phyloP scores from a whole-genome alignment of 2,888 invertebrate genomes.

The Scaptomyza tumidula region DNA sequence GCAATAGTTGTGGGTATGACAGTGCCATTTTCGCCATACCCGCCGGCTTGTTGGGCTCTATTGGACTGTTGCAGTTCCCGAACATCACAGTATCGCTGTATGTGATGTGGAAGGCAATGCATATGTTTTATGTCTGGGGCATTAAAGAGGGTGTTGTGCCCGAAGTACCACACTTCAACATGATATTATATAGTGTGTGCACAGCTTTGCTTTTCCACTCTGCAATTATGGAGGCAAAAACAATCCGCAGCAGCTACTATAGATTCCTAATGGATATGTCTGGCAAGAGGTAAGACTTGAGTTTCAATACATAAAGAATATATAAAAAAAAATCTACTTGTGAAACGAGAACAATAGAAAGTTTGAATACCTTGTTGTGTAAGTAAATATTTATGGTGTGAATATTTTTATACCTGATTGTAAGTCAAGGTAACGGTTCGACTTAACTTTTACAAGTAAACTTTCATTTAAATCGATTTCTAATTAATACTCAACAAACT shows the following conservation, averaged over 20 bases:
- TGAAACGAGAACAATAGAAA: too few species aligned
- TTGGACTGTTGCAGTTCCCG: constrained; percentile 89
- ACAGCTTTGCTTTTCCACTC: constrained; percentile 91
- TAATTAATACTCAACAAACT: too few species aligned
- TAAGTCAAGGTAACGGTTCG: too few species aligned
- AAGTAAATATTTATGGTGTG: too few species aligned
- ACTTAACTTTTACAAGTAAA: too few species aligned
- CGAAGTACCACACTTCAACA: constrained; percentile 87
- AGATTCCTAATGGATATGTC: constrained; percentile 90
- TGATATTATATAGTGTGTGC: constrained; percentile 89
- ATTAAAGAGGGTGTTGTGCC: constrained; percentile 88
- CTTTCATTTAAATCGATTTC: too few species aligned
- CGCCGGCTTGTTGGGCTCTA: constrained; percentile 89
- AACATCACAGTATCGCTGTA: constrained; percentile 91
- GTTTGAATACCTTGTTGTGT: too few species aligned
- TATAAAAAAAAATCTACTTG: too few species aligned
- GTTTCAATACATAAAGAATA: too few species aligned
- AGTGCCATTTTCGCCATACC: constrained; percentile 87
- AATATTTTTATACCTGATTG: too few species aligned
- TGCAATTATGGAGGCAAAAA: constrained; percentile 90
- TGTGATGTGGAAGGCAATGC: constrained; percentile 91
- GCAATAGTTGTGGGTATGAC: constrained; percentile 87
- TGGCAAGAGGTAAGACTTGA: constrained; percentile 86
- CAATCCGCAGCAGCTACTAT: constrained; percentile 91
- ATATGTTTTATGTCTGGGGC: constrained; percentile 89